Evolutionary conservation across 1,140 invertebrate species (phyloP), one percentile per base, ranked within the genome.

Genomic region (Lepidurus apus): DNA sequence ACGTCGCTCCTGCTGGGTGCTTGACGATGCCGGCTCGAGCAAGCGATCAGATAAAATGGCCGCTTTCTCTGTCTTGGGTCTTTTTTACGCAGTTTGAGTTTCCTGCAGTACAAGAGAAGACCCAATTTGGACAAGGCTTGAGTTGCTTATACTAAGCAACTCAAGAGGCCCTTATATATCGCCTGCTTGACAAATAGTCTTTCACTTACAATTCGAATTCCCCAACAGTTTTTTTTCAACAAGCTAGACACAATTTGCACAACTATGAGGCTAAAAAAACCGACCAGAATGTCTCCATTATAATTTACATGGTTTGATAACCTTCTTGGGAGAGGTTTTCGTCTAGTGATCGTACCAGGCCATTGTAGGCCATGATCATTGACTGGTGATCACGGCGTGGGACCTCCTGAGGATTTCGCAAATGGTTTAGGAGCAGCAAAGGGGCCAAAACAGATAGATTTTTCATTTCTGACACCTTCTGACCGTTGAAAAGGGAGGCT

Each of bases 381-480:
- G 34, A 34, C 34, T 2, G 34, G 34, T 34, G 4, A 34, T 34
- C 34, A 34, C 34, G 34, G 34, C 34, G 34, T 34, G 34, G 53
- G 53, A 65, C 53, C 53, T 65, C 53, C 53, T 21, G 53, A 65
- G 53, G 53, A 65, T 65, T 65, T 65, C 6, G 53, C 53, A 21
- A 65, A 65, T 65, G 53, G 53, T 65, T 65, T 65, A 65, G n/a
- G 53, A 21, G 21, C 53, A 13, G 17, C 21, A 65, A 65, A 65
- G 53, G 17, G 53, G 53, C 53, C 34, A 34, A 65, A 65, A 65
- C 53, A 65, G 17, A 65, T 65, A n/a, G 17, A 65, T 65, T 65
- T 65, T 65, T 65, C 53, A 65, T 65, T 13, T 65, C 53, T 65
- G 53, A 65, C 53, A 65, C 53, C n/a, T 65, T n/a, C 53, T 65